Evolutionary conservation across 2,113 vertebrate genomes (phyloP), one percentile per base, ranked within the genome.

Genomic region (Sphaerodactylus townsendi): DNA sequence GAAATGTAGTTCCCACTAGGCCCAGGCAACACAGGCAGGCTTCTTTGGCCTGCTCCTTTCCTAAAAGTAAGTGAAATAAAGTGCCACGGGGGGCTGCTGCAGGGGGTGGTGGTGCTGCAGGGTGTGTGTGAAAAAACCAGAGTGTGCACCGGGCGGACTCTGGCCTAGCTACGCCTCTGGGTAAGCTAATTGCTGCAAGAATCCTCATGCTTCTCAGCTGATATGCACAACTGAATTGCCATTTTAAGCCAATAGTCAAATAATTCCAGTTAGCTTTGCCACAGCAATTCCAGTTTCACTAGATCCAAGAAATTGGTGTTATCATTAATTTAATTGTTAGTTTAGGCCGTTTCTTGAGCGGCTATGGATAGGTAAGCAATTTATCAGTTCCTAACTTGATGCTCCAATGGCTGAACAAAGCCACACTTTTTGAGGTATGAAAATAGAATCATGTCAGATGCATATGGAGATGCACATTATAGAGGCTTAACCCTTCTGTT

Each of bases 391-490:
- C n/a, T 59, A 59, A 70, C 62, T 62, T 68, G 37, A 64, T 76
- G 33, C 50, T 70, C 81, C 72, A 76, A 56, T 50, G 70, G 70
- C 37, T 84, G 77, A 86, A 70, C 37, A 41, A 10, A 56, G 10
- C 35, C 14, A 28, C 23, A 53, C 65, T 39, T 87, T 76, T 48
- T 64, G 82, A 80, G 71, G 82, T 70, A 76, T 84, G 84, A 75
- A 80, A 80, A 76, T 50, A 28, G 28, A 50, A 53, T 84, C 1
- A 28, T 78, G 41, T 71, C 50, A 80, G 28, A 80, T 37, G 48
- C 33, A 48, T 9, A 39, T 3, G 39, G n/a, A 86, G 79, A 59
- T 68, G 10, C 56, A 39, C 53, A 56, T 23, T 7, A 6, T 14
- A 53, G 9, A 53, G 46, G 56, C n/a, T 92, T 72, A 10, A 17